phyloP scores from a whole-genome alignment of 2,888 invertebrate species.

The Synanthedon formicaeformis region DNA sequence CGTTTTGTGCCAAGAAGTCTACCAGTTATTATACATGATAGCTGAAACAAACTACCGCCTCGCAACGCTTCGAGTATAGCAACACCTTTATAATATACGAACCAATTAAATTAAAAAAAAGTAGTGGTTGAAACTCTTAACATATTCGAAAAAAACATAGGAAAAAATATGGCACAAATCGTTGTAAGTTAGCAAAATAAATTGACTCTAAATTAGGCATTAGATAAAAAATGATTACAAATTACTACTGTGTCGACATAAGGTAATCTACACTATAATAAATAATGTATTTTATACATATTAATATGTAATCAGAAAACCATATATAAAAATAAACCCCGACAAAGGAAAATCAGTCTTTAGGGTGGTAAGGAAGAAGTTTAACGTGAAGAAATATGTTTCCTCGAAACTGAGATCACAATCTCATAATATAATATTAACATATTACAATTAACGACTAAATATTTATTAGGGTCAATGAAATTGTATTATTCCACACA shows the following conservation, averaged over 20 bases:
- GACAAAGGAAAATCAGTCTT: constrained; percentile 26
- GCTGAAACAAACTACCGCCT: no score
- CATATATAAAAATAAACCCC: constrained; percentile 1
- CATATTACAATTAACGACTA: no score
- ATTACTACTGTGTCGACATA: no score
- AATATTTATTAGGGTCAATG: no score
- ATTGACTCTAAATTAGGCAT: neutral
- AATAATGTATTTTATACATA: neutral
- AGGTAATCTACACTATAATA: neutral
- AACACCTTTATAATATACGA: no score
- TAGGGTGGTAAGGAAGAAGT: constrained; percentile 26
- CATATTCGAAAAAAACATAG: neutral
- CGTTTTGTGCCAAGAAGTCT: no score
- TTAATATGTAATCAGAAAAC: neutral
- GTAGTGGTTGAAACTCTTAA: neutral
- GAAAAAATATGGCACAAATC: constrained; percentile 18
- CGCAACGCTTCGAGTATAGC: no score
- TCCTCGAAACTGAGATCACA: neutral
- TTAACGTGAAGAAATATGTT: neutral
- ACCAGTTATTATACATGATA: no score
- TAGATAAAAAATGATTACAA: neutral
- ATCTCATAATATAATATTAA: neutral
- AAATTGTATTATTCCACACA: no score
- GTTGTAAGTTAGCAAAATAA: constrained; percentile 8
- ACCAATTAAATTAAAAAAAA: no score